Conservation (phyloP, 2,797 vertebrate genomes). For the Lepilemur ruficaudatus region DNA sequence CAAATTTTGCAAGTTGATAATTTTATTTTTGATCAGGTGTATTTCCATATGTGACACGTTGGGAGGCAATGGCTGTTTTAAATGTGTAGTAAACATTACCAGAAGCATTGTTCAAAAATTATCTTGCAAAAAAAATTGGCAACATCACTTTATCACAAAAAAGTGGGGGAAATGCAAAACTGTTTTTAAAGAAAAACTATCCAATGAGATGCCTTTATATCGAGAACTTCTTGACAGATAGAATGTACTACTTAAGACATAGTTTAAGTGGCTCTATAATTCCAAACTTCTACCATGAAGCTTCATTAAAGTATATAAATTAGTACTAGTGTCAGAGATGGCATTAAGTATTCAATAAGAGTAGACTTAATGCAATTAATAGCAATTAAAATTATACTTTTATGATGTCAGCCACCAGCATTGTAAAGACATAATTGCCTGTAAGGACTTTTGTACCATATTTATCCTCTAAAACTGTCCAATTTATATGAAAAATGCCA, state of each 20-base stretch:
- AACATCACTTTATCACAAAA: conserved; percentile 49
- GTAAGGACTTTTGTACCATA: conserved; percentile 87
- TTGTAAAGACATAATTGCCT: conserved; percentile 91
- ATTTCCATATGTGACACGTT: not conserved
- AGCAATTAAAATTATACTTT: conserved; percentile 92
- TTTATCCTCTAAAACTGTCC: conserved; percentile 90
- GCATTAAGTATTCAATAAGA: conserved; percentile 91
- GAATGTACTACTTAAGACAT: conserved; percentile 78
- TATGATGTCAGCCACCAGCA: conserved; percentile 89
- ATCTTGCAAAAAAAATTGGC: not conserved
- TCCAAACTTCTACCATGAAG: conserved; percentile 84
- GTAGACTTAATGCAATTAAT: conserved; percentile 90
- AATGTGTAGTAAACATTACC: conserved; percentile 46
- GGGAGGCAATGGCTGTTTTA: conserved; percentile 10
- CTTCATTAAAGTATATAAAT: conserved; percentile 91
- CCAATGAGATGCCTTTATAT: conserved; percentile 59
- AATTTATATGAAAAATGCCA: conserved; percentile 91
- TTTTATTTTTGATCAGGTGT: not conserved
- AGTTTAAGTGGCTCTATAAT: conserved; percentile 80
- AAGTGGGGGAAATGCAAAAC: conserved; percentile 46
- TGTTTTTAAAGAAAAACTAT: conserved; percentile 57
- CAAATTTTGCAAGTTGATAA: not conserved
- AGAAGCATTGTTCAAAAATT: conserved; percentile 58
- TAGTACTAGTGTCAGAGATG: conserved; percentile 86
- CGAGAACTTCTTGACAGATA: conserved; percentile 68